Conservation (phyloP, 2,113 vertebrate species). For the Rissa tridactyla region DNA sequence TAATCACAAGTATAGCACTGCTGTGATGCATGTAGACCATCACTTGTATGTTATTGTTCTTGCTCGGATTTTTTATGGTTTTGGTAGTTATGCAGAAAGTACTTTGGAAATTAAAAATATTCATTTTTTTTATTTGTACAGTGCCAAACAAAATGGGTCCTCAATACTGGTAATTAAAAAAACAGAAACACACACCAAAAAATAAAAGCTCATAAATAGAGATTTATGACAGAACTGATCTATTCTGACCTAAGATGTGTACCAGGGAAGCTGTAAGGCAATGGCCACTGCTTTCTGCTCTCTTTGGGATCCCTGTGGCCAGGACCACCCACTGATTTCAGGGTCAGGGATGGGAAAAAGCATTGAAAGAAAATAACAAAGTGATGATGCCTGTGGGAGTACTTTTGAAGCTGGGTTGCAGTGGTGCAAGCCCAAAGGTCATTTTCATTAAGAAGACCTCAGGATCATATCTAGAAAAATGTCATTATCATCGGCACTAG, state of each 20-base stretch:
- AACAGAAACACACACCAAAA: neutral
- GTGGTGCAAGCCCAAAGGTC: neutral
- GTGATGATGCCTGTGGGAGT: neutral
- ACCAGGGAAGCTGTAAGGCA: neutral
- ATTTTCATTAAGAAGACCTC: neutral
- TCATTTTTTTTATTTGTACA: neutral
- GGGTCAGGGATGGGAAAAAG: neutral
- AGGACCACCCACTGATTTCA: neutral
- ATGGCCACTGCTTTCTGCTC: neutral
- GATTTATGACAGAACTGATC: neutral
- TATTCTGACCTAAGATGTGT: neutral
- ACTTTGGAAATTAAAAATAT: neutral
- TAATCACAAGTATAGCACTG: neutral
- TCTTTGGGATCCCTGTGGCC: neutral
- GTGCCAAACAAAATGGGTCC: neutral
- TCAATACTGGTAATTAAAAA: neutral
- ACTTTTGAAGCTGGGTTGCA: neutral
- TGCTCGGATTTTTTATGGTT: neutral
- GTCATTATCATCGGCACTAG: neutral
- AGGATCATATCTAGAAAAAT: neutral
- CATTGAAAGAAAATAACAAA: neutral
- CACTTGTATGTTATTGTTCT: accelerated
- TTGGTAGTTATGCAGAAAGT: neutral
- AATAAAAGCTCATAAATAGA: neutral
- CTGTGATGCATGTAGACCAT: neutral